A percentile compares a stretch with the other conserved stretches of the same genome.
These are phyloP conservation scores for Tenthredo livida DNA, from an alignment of 2,888 invertebrate genomes.

Conservation along the genomic window DNA sequence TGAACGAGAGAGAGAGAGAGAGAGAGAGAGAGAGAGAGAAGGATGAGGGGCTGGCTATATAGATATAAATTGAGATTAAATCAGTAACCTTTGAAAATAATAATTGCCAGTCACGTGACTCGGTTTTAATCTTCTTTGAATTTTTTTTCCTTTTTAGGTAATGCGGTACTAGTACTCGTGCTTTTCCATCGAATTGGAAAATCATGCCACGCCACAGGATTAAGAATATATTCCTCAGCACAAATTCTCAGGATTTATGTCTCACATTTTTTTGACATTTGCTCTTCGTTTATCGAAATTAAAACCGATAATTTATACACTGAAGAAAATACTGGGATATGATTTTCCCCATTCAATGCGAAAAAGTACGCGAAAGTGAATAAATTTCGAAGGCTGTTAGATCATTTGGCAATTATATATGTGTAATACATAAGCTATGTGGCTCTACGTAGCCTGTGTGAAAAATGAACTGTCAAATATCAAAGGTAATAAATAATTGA, in stretches of 20 bases:
- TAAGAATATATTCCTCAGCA: no score
- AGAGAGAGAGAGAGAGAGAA: not conserved
- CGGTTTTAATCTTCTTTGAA: not conserved
- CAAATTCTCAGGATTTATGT: no score
- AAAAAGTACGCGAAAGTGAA: not conserved
- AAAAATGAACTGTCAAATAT: not conserved
- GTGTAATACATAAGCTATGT: no score
- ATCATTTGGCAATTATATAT: not conserved
- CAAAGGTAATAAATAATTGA: not conserved
- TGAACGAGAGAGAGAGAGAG: not conserved
- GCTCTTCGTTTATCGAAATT: no score
- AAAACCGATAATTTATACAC: no score
- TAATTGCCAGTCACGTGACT: conserved; percentile 23
- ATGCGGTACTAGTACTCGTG: not conserved
- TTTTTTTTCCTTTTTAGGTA: not conserved
- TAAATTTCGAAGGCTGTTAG: not conserved
- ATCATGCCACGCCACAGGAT: no score
- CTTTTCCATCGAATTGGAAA: no score
- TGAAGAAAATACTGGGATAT: no score
- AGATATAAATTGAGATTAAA: not conserved
- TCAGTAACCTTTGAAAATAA: not conserved
- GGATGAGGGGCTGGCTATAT: not conserved
- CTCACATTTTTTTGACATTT: no score
- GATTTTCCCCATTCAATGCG: not conserved
- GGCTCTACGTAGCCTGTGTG: no score